These are phyloP conservation scores for Spatulosminthurus flaviceps DNA, from an alignment of 2,888 invertebrate genomes.

Conservation along the genomic window DNA sequence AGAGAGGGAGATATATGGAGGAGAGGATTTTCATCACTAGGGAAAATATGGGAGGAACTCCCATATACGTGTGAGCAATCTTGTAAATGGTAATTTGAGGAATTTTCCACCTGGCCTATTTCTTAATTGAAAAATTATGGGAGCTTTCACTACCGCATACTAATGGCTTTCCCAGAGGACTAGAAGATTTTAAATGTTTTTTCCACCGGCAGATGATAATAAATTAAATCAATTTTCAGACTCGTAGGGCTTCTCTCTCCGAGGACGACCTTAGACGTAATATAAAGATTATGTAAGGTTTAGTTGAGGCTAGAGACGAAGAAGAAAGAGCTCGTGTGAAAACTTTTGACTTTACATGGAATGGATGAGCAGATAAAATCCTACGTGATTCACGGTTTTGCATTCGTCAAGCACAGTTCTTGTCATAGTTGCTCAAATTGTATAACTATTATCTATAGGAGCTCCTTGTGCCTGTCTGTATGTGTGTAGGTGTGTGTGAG, in stretches of 20 bases:
- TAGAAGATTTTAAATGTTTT: neutral
- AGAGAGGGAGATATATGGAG: neutral
- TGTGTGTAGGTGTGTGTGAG: no score
- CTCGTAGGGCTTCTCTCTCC: neutral
- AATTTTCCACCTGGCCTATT: constrained; percentile 8
- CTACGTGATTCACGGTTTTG: neutral
- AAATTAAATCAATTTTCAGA: constrained; percentile 38
- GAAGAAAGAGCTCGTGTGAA: neutral
- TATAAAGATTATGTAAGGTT: neutral
- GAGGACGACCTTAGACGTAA: neutral
- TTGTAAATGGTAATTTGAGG: constrained; percentile 4
- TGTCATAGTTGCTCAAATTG: constrained; percentile 5
- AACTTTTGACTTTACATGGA: constrained; percentile 21
- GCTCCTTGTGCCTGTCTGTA: no score
- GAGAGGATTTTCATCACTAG: neutral
- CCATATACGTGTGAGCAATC: neutral
- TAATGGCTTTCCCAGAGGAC: neutral
- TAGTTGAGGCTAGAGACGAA: no score
- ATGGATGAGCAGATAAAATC: constrained; percentile 27
- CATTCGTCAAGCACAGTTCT: neutral
- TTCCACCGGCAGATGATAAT: constrained; percentile 24
- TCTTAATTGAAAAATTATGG: neutral
- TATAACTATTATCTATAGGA: neutral
- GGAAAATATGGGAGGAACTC: neutral
- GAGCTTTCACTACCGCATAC: neutral